These are phyloP conservation scores for Cyprichromis sp. DNA, from an alignment of 2,113 vertebrate species.

Conservation along the genomic window DNA sequence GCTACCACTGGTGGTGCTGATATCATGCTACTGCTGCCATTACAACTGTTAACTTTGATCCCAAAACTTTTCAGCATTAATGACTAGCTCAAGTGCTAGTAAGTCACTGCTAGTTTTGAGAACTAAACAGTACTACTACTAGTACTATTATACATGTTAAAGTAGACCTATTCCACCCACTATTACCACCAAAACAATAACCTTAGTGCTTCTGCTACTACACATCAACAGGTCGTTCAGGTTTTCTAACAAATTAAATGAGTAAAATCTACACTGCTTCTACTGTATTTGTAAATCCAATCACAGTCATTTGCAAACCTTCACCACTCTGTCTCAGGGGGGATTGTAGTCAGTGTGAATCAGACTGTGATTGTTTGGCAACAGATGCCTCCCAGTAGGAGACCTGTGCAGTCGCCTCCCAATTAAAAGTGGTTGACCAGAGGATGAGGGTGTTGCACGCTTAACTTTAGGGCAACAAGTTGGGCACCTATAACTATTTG, in stretches of 20 bases:
- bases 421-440: neutral
- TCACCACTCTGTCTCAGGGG: neutral
- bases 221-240: neutral
- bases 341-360: neutral
- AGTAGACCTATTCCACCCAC: neutral
- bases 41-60: neutral
- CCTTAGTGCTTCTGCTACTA: neutral
- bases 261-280: neutral
- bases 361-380: neutral
- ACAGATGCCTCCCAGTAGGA: neutral
- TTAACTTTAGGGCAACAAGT: neutral
- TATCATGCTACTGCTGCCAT: neutral
- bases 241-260: neutral
- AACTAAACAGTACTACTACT: neutral
- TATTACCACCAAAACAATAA: neutral
- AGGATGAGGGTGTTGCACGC: neutral
- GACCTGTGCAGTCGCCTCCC: accelerated
- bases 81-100: neutral
- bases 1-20: neutral
- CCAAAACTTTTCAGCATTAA: neutral
- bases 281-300: neutral
- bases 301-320: neutral
- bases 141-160: neutral
- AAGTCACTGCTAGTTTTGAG: neutral
- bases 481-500: neutral